A percentile compares a stretch with the other conserved stretches of the same genome.
phyloP scores from a whole-genome alignment of 1,140 invertebrate genomes.

The Ceratina japonica region DNA sequence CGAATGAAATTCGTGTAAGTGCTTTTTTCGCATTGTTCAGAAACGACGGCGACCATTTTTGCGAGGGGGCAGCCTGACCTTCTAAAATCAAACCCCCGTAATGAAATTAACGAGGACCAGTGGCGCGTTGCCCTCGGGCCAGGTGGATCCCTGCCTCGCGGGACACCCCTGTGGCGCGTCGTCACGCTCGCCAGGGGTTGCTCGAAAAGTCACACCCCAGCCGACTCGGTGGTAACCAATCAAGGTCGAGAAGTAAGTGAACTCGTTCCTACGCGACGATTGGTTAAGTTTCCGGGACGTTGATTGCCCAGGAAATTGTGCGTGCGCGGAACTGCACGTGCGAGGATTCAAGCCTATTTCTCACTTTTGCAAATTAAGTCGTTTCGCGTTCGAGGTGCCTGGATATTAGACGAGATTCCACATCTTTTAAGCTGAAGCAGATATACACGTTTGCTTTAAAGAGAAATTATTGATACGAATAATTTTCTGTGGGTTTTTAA shows the following conservation, averaged over 20 bases:
- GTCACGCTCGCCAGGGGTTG: constrained; percentile 13
- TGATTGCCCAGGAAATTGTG: constrained; percentile 74
- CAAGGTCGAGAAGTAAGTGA: constrained; percentile 66
- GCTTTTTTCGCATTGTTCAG: constrained; percentile 37
- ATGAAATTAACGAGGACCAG: constrained; percentile 71
- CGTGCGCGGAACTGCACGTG: constrained; percentile 56
- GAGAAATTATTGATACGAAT: too few species aligned
- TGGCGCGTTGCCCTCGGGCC: constrained; percentile 57
- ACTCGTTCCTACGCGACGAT: constrained; percentile 60
- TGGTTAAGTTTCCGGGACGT: constrained; percentile 69
- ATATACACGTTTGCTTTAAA: too few species aligned
- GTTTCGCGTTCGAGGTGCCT: constrained; percentile 5
- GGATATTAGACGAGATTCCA: not conserved
- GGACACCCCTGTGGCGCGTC: constrained; percentile 19
- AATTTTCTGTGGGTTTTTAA: too few species aligned
- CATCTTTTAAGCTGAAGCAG: too few species aligned
- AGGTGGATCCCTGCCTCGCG: constrained; percentile 52
- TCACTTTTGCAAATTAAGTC: constrained; percentile 53
- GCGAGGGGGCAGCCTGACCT: constrained; percentile 46
- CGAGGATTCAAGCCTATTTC: constrained; percentile 46
- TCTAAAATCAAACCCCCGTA: constrained; percentile 62
- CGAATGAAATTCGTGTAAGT: constrained; percentile 16
- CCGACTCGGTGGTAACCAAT: constrained; percentile 63
- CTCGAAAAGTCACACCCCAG: constrained; percentile 69
- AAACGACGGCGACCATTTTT: constrained; percentile 57